phyloP scores from a whole-genome alignment of 2,797 vertebrate genomes.

The Cuculus canorus region DNA sequence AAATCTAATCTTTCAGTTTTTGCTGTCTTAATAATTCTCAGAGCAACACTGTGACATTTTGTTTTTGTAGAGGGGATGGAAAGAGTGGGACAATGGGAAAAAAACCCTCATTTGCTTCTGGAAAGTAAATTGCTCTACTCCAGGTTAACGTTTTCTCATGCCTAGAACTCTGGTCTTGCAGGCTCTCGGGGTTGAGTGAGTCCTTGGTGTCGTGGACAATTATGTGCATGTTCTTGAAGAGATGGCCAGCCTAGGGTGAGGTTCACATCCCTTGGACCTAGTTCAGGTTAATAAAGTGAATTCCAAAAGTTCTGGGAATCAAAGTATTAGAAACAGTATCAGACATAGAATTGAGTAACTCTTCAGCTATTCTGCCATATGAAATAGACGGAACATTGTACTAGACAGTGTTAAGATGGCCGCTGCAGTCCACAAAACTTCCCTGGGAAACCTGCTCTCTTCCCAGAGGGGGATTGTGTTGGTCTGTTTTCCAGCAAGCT shows the following conservation, averaged over 20 bases:
- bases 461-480: neutral
- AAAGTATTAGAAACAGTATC: neutral
- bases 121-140: neutral
- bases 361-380: neutral
- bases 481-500: neutral
- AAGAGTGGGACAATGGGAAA: conserved; percentile 13
- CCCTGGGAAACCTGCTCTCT: neutral
- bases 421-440: neutral
- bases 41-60: conserved; percentile 59
- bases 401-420: neutral
- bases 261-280: neutral
- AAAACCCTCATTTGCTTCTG: neutral
- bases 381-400: neutral
- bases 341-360: neutral
- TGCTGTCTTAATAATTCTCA: conserved; percentile 79
- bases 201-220: neutral
- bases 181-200: neutral
- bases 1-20: conserved; percentile 80
- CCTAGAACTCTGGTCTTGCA: neutral
- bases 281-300: neutral
- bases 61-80: conserved; percentile 41
- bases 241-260: neutral
- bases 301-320: neutral
- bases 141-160: neutral
- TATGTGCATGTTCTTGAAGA: neutral